Base-by-base conservation (phyloP, 2,113 vertebrate species). In the Strigops habroptila region DNA sequence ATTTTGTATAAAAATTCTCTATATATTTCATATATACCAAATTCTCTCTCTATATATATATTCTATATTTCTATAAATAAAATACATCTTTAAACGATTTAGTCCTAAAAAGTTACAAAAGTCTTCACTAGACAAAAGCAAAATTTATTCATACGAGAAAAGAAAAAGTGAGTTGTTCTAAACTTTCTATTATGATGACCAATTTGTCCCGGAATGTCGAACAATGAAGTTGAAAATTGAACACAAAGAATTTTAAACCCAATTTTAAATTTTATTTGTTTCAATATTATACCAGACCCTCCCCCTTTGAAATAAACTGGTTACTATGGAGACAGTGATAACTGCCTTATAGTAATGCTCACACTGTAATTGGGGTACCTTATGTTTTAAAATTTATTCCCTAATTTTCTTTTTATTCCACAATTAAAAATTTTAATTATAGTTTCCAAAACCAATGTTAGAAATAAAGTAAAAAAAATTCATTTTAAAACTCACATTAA, bases 301-400 rank as follows among this genome's bases (percentile, higher is more conserved):
- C 27, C 33, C 67, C 5, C 8, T 84, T 35, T 79, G 44, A 93
- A 93, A 82, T 68, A 64, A 86, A 71, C 13, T 55, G 9, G 48
- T 91, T 95, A 82, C 74, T 89, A 68, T 21, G 31, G 86, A 91
- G 30, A 91, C 21, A 84, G 27, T n/a, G n/a, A 51, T 55, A 85
- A 48, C 22, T 77, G 30, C 19, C 8, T 39, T 62, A 73, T 31
- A 89, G 17, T 33, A 88, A 83, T 10, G 7, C 43, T 88, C 13
- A 52, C 18, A 43, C 4, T 3, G 1, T 44, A 76, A 85, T 76
- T n/a, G 82, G 13, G 12, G 18, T 75, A 87, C 27, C 10, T 92
- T 39, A 19, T n/a, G 73, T 43, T 82, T 82, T 68, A 81, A 3
- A 75, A 55, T 82, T 53, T 82, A 63, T 81, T 52, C 7, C 18